Evolutionary conservation across 2,888 invertebrate species (phyloP).

Genomic region (Lymantria dispar): DNA sequence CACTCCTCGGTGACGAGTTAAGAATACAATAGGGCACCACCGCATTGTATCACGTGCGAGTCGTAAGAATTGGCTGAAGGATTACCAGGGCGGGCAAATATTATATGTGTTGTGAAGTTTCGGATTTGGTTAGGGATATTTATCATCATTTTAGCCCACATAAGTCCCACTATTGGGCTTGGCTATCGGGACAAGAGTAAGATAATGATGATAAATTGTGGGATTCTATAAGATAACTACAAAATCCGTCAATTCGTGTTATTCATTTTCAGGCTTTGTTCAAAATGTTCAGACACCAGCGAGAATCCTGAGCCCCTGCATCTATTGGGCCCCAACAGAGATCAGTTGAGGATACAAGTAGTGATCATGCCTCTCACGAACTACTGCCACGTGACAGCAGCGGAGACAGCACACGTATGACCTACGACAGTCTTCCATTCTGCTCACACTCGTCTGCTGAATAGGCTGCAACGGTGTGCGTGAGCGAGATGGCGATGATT

Average conservation of each 20-base stretch:
- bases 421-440: constrained; percentile 11
- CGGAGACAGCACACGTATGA: constrained; percentile 42
- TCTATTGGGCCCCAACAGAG: constrained; percentile 85
- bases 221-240: too few relatives aligned
- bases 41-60: too few relatives aligned
- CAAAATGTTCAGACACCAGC: constrained; percentile 56
- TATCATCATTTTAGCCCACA: too few relatives aligned
- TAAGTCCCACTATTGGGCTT: too few relatives aligned
- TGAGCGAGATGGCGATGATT: constrained; percentile 11
- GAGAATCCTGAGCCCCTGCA: constrained; percentile 68
- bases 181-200: too few relatives aligned
- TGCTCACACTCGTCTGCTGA: neutral
- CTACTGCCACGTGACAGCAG: constrained; percentile 59
- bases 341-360: constrained; percentile 88
- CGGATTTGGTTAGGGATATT: too few relatives aligned
- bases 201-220: too few relatives aligned
- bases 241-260: neutral
- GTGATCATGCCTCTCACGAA: constrained; percentile 87
- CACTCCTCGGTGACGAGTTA: too few relatives aligned
- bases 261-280: constrained; percentile 32
- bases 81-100: too few relatives aligned
- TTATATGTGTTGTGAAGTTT: too few relatives aligned
- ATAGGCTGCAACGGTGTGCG: neutral
- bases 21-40: too few relatives aligned
- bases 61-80: too few relatives aligned